A percentile compares a stretch with the other conserved stretches of the same genome.
These are phyloP conservation scores for Anthoscopus minutus DNA, from an alignment of 2,113 vertebrate species.

Conservation along the genomic window DNA sequence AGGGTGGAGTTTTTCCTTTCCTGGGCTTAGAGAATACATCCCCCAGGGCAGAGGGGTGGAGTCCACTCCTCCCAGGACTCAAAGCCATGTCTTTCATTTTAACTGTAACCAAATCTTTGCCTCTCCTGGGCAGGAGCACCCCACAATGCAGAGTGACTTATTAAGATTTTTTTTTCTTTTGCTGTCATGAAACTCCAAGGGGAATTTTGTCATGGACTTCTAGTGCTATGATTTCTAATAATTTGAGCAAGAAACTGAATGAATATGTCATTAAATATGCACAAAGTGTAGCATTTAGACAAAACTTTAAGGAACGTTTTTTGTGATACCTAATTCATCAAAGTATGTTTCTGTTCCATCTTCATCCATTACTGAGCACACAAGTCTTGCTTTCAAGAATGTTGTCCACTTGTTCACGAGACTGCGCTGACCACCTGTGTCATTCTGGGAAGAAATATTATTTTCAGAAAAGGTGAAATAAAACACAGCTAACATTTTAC, in stretches of 20 bases:
- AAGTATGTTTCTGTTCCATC: slow-evolving; percentile 95
- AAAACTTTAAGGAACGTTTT: neutral
- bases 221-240: neutral
- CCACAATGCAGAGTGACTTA: neutral
- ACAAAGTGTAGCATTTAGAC: neutral
- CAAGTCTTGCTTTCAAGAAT: slow-evolving; percentile 92
- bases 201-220: neutral
- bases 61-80: too few relatives aligned
- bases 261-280: neutral
- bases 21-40: too few relatives aligned
- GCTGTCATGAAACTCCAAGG: neutral
- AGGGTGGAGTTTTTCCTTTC: too few relatives aligned
- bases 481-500: neutral
- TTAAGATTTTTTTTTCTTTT: neutral
- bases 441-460: slow-evolving; percentile 77
- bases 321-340: slow-evolving; percentile 87
- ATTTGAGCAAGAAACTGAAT: neutral
- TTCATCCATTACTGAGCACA: slow-evolving; percentile 93
- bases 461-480: slow-evolving; percentile 20
- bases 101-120: too few relatives aligned
- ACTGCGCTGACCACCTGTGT: slow-evolving; percentile 94
- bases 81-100: too few relatives aligned
- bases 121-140: too few relatives aligned
- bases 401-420: slow-evolving; percentile 99
- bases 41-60: too few relatives aligned